Base-by-base conservation (phyloP, 2,797 vertebrate genomes). In the Smutsia temminckii region DNA sequence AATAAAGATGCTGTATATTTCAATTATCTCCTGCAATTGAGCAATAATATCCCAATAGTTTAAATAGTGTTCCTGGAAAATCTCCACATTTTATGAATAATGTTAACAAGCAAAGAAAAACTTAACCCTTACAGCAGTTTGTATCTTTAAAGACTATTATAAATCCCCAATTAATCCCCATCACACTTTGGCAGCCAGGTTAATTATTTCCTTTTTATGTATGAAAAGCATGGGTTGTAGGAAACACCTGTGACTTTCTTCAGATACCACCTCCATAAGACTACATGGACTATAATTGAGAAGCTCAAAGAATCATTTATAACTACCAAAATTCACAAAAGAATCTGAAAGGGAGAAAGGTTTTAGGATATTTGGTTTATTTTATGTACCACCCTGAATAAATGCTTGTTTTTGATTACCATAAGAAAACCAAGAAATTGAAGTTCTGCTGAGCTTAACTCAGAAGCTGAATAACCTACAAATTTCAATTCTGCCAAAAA, bases 21-120 rank as follows among this genome's bases (percentile, higher is more conserved):
- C 96, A 85, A 92, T 86, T 96, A 79, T 71, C 46, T 71, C 57
- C 40, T 93, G 57, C 90, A 92, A 93, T 16, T 93, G 17, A 89
- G n/a, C 66, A 84, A 91, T 66, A 21, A 53, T 51, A 90, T 51
- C 81, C 21, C 69, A 83, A 55, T 80, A 77, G 81, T 89, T 93
- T 89, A 77, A 63, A 68, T 71, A 42, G 9, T 68, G 91, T 51
- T 74, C 21, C 51, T 84, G n/a, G 46, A 91, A 96, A 96, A 64
- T 71, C 5, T 83, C 49, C 29, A 94, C 20, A 89, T 63, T 63
- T 93, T 80, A 51, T 74, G 6, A 95, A 66, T 89, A 93, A 95
- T 72, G 94, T 81, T 81, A 92, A 88, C 34, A 93, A 51, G 32
- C 16, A 89, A 66, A 92, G 42, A 85, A 66, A 40, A 18, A 74